Base-by-base conservation (phyloP, 2,888 invertebrate genomes). In the Nineta flava region DNA sequence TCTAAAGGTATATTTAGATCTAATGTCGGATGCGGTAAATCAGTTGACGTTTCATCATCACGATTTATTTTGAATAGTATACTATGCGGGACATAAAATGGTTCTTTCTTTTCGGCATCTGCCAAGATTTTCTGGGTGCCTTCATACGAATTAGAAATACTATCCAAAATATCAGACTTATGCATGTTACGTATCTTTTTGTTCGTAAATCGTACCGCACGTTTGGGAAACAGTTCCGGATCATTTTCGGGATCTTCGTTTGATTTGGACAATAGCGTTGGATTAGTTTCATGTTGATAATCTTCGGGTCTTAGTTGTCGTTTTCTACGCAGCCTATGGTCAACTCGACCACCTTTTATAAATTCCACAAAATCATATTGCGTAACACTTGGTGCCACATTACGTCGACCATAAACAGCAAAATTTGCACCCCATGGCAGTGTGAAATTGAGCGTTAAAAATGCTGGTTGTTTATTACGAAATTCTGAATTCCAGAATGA, bases 341-440 rank as follows among this genome's bases (percentile, higher is more conserved):
- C 87, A 53, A 87, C 76, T 51, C 87, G 73, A 47, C 87, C 87
- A 32, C 87, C 87, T 62, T 87, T 85, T 57, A 95, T 85, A 63
- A 94, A 90, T 72, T 95, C 91, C 57, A 90, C 90, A 68, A 96
- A 94, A 67, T 97, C 96, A 68, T 95, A 92, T 69, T 93, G 91
- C 54, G 95, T 94, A 60, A 96, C 90, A 63, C 95, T 91, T 12
- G 97, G 97, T 34, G 91, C 88, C 49, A 92, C 88, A 69, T 94
- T 95, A 59, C 93, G 79, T 57, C 96, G 77, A 31, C 94, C 94
- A 67, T 96, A 94, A 53, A 97, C 85, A 47, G 95, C 97, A 62
- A 97, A 90, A 70, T 90, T 91, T 48, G 88, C 87, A 58, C 88
- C 88, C 87, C 90, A 88, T 43, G 91, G 90, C 59, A 92, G 74